phyloP scores from a whole-genome alignment of 2,888 invertebrate species.

The Torymus texanus region DNA sequence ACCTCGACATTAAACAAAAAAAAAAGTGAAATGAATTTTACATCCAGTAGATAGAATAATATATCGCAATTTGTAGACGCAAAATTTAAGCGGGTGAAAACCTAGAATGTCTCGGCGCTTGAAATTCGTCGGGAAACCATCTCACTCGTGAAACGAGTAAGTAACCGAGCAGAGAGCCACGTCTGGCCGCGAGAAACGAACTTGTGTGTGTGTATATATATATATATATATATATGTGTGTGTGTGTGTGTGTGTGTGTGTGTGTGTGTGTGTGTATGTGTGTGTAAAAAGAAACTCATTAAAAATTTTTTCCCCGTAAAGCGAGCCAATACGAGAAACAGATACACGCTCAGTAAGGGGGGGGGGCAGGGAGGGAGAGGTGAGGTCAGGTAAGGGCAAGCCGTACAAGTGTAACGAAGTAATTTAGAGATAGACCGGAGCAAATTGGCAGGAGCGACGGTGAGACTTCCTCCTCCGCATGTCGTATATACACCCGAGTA shows the following conservation, averaged over 20 bases:
- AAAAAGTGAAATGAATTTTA: no score
- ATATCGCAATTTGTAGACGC: no score
- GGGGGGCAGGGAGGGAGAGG: no score
- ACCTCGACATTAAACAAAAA: no score
- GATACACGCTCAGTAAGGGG: slow-evolving; percentile 1
- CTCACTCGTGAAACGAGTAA: no score
- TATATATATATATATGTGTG: no score
- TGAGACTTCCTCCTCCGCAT: background rate
- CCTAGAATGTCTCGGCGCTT: no score
- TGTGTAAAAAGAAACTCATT: slow-evolving; percentile 43
- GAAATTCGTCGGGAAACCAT: no score
- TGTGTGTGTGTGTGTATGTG: background rate
- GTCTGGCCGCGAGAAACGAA: background rate
- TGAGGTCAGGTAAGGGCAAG: slow-evolving; percentile 5
- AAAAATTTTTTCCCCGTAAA: slow-evolving; percentile 38
- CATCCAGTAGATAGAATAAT: no score
- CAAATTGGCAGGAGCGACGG: slow-evolving; percentile 30
- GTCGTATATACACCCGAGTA: background rate
- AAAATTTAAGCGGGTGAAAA: no score
- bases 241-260: slow-evolving; percentile 1
- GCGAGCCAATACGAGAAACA: slow-evolving; percentile 36
- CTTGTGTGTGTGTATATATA: background rate
- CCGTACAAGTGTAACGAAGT: slow-evolving; percentile 48
- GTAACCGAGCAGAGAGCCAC: no score
- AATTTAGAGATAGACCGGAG: slow-evolving; percentile 45